Evolutionary conservation across 2,888 invertebrate genomes (phyloP).

Genomic region (Meganola albula): DNA sequence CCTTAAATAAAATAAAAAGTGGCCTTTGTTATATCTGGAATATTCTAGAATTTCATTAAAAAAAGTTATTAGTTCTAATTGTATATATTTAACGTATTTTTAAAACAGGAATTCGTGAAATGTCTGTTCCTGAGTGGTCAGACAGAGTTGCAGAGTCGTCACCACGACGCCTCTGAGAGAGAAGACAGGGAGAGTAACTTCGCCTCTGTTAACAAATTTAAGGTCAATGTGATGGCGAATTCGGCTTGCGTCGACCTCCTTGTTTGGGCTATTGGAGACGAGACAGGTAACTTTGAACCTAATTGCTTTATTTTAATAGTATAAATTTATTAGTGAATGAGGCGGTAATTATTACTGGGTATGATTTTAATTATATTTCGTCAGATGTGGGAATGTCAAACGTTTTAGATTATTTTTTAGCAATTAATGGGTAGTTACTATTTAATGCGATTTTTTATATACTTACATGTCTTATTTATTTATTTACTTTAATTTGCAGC

Average conservation of each 20-base stretch:
- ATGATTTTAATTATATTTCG: no score
- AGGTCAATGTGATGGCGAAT: constrained; percentile 97
- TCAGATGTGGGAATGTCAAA: no score
- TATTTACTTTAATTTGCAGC: no score
- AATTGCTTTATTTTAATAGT: constrained; percentile 8
- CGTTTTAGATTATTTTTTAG: no score
- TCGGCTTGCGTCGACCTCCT: constrained; percentile 98
- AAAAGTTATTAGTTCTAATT: background rate
- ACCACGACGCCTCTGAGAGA: constrained; percentile 89
- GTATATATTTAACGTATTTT: background rate
- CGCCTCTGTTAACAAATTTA: constrained; percentile 91
- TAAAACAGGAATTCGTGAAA: constrained; percentile 86
- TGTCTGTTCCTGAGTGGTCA: constrained; percentile 94
- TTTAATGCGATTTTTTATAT: no score
- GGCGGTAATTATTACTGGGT: no score
- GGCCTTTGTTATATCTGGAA: background rate
- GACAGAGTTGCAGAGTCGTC: constrained; percentile 91
- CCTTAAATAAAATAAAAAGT: background rate
- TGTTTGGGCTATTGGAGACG: constrained; percentile 98
- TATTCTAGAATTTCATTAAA: background rate
- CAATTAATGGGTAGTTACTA: no score
- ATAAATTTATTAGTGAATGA: no score
- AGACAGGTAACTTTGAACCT: constrained; percentile 83
- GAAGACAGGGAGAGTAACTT: constrained; percentile 89
- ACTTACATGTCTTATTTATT: no score